Evolutionary conservation across 1,140 invertebrate genomes (phyloP), one percentile per base, ranked within the genome.

Genomic region (Agrilus planipennis): DNA sequence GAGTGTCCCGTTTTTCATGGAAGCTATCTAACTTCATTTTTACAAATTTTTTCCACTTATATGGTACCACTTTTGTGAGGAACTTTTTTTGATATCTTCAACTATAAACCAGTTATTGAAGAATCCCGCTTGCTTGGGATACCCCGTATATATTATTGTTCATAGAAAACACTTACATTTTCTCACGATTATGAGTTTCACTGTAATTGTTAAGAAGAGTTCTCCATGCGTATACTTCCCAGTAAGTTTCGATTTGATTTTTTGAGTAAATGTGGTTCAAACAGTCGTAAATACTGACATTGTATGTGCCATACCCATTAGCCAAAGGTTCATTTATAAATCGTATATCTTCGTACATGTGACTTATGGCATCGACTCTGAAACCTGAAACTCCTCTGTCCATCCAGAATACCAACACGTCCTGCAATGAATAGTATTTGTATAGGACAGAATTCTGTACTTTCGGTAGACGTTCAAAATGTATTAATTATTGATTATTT

Each of bases 371-470:
- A 50, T 76, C 73, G 10, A 89, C 68, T 43, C 79, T 68, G 52
- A 89, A 88, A 18, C 85, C 86, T 54, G 79, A 76, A 0, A 88
- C 76, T 12, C 80, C 82, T 59, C 71, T 74, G 1, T 75, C 63
- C 3, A 89, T 47, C 85, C 86, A 89, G 54, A 81, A 87, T n/a
- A 64, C 57, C 11, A 87, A 54, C 15, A 83, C 66, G 11, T 80
- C 67, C 65, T 80, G 25, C 11, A 37, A 31, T 15, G 15, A 17
- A 6, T 5, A 14, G 14, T 4, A 6, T 5, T 20, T 20, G 12
- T 29, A n/a, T n/a, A n/a, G n/a, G n/a, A n/a, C n/a, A n/a, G n/a
- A n/a, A n/a, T n/a, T n/a, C n/a, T n/a, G n/a, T n/a, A n/a, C n/a
- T n/a, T n/a, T n/a, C n/a, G n/a, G n/a, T n/a, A n/a, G n/a, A n/a